Evolutionary conservation across 2,797 vertebrate species (phyloP), one percentile per base, ranked within the genome.

Genomic region (Hemibagrus guttatus): DNA sequence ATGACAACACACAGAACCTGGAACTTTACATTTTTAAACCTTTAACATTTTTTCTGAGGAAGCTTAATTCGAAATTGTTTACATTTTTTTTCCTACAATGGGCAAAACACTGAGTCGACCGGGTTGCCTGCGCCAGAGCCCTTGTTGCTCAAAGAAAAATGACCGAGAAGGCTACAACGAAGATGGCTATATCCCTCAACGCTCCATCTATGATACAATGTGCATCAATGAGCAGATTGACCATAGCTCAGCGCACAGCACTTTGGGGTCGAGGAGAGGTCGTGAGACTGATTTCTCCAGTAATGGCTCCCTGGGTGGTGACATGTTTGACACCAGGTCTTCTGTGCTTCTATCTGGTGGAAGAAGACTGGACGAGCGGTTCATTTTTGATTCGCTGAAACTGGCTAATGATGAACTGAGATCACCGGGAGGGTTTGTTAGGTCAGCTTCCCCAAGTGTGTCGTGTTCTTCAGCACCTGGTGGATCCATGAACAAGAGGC

Each of bases 61-160:
- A 56, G 46, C 64, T 39, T 83, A 68, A 80, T 56, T 58, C 83
- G 52, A 35, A 83, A 52, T 61, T 69, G 14, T 83, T 72, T 59
- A 66, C 52, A 58, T 58, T 75, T 35, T 17, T 89, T 89, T 84
- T 42, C 56, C 9, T 35, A 93, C 90, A 89, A 99, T 99, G 98
- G 98, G 98, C 86, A 99, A 99, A 93, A 98, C 98, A 12, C 96
- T 99, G 78, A 99, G 98, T 93, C 96, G 98, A 89, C 98, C 98
- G 5, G 98, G 98, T 90, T 99, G 98, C 92, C 96, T 99, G 92
- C 96, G 97, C 92, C 98, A 97, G 94, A 98, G 98, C 92, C 97
- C 98, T 71, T 96, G 97, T 0, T 99, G 98, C 94, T 95, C 98
- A 82, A 97, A 98, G 88, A 98, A 97, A 91, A 95, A 96, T 31